Evolutionary conservation across 1,140 invertebrate genomes (phyloP).

Genomic region (Bombus ignitus): DNA sequence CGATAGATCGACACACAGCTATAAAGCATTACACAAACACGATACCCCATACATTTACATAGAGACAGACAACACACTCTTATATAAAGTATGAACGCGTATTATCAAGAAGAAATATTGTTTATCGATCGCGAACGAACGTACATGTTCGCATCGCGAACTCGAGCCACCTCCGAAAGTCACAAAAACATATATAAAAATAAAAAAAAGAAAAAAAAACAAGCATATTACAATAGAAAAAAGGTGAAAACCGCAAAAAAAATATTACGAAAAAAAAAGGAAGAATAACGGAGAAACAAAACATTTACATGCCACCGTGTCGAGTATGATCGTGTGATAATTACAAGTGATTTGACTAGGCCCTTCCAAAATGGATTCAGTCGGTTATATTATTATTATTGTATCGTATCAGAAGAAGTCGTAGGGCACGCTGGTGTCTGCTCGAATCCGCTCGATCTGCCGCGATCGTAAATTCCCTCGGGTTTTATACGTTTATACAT

Average conservation of each 20-base stretch:
- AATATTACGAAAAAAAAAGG: background rate
- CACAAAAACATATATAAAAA: slow-evolving; percentile 71
- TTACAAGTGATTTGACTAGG: slow-evolving; percentile 80
- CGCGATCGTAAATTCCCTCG: background rate
- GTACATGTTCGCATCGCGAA: slow-evolving; percentile 27
- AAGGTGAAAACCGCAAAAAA: slow-evolving; percentile 14
- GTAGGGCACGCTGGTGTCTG: slow-evolving; percentile 32
- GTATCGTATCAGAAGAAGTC: slow-evolving; percentile 17
- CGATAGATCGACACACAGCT: slow-evolving; percentile 13
- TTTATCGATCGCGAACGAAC: background rate
- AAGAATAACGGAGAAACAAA: slow-evolving; percentile 1
- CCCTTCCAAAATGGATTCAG: slow-evolving; percentile 69
- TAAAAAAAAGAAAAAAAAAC: background rate
- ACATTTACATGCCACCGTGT: slow-evolving; percentile 78
- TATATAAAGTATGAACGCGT: slow-evolving; percentile 1
- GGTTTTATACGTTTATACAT: slow-evolving; percentile 2
- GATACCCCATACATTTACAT: background rate
- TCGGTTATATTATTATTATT: slow-evolving; percentile 55
- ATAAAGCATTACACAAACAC: background rate
- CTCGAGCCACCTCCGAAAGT: slow-evolving; percentile 70
- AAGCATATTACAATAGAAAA: background rate
- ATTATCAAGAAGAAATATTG: background rate
- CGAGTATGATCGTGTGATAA: slow-evolving; percentile 80
- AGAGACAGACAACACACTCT: background rate
- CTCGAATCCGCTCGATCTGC: slow-evolving; percentile 30